Evolutionary conservation across 1,140 invertebrate genomes (phyloP), one percentile per base, ranked within the genome.

Genomic region (Lordiphosa stackelbergi): DNA sequence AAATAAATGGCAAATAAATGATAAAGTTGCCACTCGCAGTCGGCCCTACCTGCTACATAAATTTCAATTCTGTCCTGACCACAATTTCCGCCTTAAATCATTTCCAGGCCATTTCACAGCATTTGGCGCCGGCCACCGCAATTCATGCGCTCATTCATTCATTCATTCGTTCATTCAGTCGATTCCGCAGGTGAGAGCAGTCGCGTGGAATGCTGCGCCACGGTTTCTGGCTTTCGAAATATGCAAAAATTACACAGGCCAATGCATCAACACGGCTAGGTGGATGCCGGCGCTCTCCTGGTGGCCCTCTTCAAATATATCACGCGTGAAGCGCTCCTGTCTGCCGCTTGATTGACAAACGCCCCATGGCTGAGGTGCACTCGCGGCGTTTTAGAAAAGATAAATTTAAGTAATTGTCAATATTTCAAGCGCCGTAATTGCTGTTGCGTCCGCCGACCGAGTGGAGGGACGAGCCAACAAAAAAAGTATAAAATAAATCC

Each of bases 391-490:
- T 70, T 79, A 79, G 75, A 83, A 79, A 79, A 79, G 75, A 79
- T 79, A 79, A 79, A 79, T 79, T 79, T 79, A 79, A 79, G 75
- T 79, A 79, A 79, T 79, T 79, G 75, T 79, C 75, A 79, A 79
- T 79, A 79, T 79, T 79, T 79, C 75, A 79, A 79, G 77, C 75
- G 77, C 31, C 63, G 77, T 79, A 79, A 79, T 79, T 79, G 75
- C 75, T 83, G 57, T 53, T 52, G 61, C 61, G 61, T 62, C 51
- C 66, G 56, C 59, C 45, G n/a, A 61, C 59, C 53, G 43, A 59
- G 28, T 16, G 45, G 52, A 53, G 68, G 49, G 49, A 48, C 57
- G 61, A 47, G 53, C 43, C 37, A 28, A 3, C 0, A 16, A 51
- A 48, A 48, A 54, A 66, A 62, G 57, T 47, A 46, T 43, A 73